These are phyloP conservation scores for Ormyrus rosae DNA, from an alignment of 2,888 invertebrate genomes.

Conservation along the genomic window DNA sequence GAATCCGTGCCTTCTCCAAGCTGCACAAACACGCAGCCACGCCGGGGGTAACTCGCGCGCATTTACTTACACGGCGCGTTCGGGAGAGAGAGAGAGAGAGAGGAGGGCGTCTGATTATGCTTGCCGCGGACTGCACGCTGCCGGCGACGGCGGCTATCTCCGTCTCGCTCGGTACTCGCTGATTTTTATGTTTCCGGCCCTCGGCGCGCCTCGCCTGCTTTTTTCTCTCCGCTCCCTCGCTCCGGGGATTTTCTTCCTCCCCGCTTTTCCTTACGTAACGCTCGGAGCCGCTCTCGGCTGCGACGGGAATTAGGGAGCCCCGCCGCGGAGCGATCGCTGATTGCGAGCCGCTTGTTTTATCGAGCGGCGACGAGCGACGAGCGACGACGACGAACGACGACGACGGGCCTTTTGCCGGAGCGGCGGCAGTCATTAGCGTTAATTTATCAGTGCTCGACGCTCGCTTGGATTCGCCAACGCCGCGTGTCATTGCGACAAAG, in stretches of 20 bases:
- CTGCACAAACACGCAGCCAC: constrained; percentile 43
- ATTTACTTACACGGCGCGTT: constrained; percentile 47
- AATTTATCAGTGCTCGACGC: too few relatives aligned
- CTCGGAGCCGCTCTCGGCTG: too few relatives aligned
- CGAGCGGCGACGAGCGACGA: too few relatives aligned
- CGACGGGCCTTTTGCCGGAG: too few relatives aligned
- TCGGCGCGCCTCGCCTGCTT: background rate
- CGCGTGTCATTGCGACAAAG: too few relatives aligned
- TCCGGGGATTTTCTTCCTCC: background rate
- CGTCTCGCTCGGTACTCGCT: background rate
- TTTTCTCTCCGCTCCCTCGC: background rate
- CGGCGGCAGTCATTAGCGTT: too few relatives aligned
- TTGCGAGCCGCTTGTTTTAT: too few relatives aligned
- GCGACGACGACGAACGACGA: too few relatives aligned
- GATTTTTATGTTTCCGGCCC: constrained; percentile 56
- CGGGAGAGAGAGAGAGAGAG: background rate
- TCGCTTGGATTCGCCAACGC: too few relatives aligned
- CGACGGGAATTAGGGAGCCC: too few relatives aligned
- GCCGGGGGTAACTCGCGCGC: constrained; percentile 16
- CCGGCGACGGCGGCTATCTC: background rate
- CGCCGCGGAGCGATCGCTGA: too few relatives aligned
- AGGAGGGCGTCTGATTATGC: constrained; percentile 43
- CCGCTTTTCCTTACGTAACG: too few relatives aligned
- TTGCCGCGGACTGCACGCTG: constrained; percentile 30
- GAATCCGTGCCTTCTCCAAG: constrained; percentile 63